These are phyloP conservation scores for western clawed frog (Xenopus tropicalis) DNA, from an alignment of 2,113 vertebrate species.

Conservation along the genomic window DNA sequence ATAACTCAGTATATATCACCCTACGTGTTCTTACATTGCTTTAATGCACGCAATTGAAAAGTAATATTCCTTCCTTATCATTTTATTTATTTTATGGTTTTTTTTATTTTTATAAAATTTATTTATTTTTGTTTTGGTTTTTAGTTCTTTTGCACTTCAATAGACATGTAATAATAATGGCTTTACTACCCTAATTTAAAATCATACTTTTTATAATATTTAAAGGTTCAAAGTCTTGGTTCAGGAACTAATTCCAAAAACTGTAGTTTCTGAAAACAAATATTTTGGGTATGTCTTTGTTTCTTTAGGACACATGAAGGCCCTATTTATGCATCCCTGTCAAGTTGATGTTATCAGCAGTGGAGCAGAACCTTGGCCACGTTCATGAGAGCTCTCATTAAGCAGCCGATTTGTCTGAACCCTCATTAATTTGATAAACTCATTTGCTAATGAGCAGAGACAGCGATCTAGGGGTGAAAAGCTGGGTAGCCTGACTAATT, in stretches of 20 bases:
- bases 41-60: too few relatives aligned
- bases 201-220: neutral
- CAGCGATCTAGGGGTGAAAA: slow-evolving; percentile 48
- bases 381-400: slow-evolving; percentile 70
- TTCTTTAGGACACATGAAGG: neutral
- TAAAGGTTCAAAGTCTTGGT: neutral
- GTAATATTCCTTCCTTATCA: too few relatives aligned
- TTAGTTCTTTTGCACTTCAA: too few relatives aligned
- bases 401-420: slow-evolving; percentile 65
- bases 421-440: slow-evolving; percentile 89
- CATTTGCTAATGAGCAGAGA: slow-evolving; percentile 79
- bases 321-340: slow-evolving; percentile 54
- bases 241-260: neutral
- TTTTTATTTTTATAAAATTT: too few relatives aligned
- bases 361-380: slow-evolving; percentile 74
- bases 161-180: too few relatives aligned
- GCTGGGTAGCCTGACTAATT: slow-evolving; percentile 18
- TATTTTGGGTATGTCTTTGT: slow-evolving; percentile 31
- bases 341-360: slow-evolving; percentile 72
- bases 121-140: too few relatives aligned
- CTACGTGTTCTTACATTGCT: too few relatives aligned
- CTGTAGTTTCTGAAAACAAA: neutral
- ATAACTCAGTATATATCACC: too few relatives aligned
- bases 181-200: neutral
- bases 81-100: too few relatives aligned